phyloP scores from a whole-genome alignment of 2,888 invertebrate genomes.

The Metallyticus violacea region DNA sequence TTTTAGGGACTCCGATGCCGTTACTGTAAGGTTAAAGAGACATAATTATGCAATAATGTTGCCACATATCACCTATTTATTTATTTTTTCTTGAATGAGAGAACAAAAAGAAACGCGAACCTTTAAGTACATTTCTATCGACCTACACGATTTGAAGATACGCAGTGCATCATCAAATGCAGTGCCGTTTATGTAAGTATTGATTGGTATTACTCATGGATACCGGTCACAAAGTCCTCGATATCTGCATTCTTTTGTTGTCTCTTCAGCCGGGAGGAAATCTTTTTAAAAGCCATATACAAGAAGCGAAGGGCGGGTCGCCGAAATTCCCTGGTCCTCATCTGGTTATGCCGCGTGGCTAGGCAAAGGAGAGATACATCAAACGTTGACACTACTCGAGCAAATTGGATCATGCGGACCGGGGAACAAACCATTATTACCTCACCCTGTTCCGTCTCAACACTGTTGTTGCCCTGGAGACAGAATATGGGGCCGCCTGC shows the following conservation, averaged over 20 bases:
- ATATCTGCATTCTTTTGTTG: not conserved
- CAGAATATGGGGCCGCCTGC: not conserved
- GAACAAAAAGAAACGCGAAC: too few species aligned
- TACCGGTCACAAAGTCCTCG: not conserved
- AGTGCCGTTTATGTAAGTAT: not conserved
- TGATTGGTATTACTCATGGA: not conserved
- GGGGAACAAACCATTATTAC: slow-evolving; percentile 11
- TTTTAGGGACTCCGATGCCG: too few species aligned
- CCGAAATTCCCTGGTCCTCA: not conserved
- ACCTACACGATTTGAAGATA: too few species aligned
- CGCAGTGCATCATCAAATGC: too few species aligned
- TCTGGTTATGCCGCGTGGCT: slow-evolving; percentile 4
- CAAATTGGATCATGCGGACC: slow-evolving; percentile 13
- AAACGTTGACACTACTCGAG: not conserved
- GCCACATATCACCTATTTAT: too few species aligned
- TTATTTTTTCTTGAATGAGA: too few species aligned
- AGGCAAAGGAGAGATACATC: slow-evolving; percentile 1
- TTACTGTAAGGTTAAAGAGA: too few species aligned
- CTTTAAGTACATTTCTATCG: too few species aligned
- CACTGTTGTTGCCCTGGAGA: not conserved
- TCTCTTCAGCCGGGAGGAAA: not conserved
- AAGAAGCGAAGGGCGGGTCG: not conserved
- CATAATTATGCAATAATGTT: too few species aligned
- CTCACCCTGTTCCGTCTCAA: not conserved
- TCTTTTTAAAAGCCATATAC: not conserved